Evolutionary conservation across 2,888 invertebrate genomes (phyloP).

Genomic region (Acanthosepion pharaonis): DNA sequence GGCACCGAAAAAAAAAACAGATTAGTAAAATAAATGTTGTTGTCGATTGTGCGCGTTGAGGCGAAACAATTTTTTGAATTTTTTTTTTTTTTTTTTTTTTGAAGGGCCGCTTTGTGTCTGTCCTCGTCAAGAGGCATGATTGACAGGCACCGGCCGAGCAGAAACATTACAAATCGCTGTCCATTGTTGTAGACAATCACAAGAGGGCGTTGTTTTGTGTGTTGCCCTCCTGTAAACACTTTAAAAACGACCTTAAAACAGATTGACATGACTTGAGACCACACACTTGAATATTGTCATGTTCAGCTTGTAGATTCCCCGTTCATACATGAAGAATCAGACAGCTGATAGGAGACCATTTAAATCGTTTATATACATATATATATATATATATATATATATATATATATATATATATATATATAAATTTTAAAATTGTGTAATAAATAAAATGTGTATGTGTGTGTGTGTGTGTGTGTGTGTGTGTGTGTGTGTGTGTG

Average conservation of each 20-base stretch:
- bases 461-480: too few species aligned
- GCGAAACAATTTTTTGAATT: too few species aligned
- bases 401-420: not conserved
- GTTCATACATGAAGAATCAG: not conserved
- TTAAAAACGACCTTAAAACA: not conserved
- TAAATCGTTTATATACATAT: not conserved
- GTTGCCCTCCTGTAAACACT: constrained; percentile 33
- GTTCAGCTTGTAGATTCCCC: not conserved
- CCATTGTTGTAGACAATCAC: not conserved
- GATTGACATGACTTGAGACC: not conserved
- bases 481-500: too few species aligned
- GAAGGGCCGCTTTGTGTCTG: not conserved
- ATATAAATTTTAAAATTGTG: too few species aligned
- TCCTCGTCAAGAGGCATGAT: not conserved
- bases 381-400: constrained; percentile 16
- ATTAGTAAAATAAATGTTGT: too few species aligned
- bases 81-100: too few species aligned
- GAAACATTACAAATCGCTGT: not conserved
- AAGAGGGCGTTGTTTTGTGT: not conserved
- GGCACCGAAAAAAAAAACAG: too few species aligned
- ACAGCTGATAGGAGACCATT: not conserved
- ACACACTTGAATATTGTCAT: not conserved
- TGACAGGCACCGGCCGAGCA: constrained; percentile 15
- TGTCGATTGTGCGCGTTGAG: too few species aligned
- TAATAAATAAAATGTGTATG: too few species aligned